Base-by-base conservation (phyloP, 2,888 invertebrate species). In the Pogonocherus hispidulus region DNA sequence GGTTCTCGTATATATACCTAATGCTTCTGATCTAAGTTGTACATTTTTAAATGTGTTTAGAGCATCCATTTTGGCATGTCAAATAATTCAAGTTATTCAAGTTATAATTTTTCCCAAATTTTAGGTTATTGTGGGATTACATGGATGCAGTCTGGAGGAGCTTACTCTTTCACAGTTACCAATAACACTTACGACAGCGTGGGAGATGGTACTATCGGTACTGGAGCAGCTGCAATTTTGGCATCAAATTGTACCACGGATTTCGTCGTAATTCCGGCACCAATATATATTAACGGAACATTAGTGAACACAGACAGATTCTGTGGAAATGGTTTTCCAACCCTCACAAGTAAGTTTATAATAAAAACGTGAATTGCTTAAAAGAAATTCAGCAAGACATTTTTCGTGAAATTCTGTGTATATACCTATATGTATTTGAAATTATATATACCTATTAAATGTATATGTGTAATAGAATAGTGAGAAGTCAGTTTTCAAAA, bases 201-300 rank as follows among this genome's bases (percentile, higher is more conserved):
- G 80, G 87, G 88, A 49, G 77, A 76, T 65, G 87, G 89, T 0
- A 87, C 91, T 1, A 82, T 91, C 37, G 92, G 90, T 19, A 91
- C 91, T 0, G 76, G 86, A 3, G 70, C 69, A 8, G 65, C 74
- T n/a, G 89, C 90, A 0, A 86, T 89, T 14, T 89, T 88, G 79
- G 91, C 90, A 46, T 86, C 85, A 6, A 86, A 85, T 1, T 94
- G 94, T 79, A 89, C 87, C 51, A 90, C 90, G 0, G 94, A 94
- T 85, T 94, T 91, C 79, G 89, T 94, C 8, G 89, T 94, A 3
- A 91, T 95, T 76, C 92, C 94, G 1, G 90, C 91, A 83, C 91
- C 94, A 0, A 74, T 75, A 22, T 83, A 77, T 0, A 82, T 78
- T 46, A 87, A 87, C 11, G 87, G 87, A 51, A 82, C 81, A 49